Base-by-base conservation (phyloP, 2,888 invertebrate species). In the Lycaena phlaeas region DNA sequence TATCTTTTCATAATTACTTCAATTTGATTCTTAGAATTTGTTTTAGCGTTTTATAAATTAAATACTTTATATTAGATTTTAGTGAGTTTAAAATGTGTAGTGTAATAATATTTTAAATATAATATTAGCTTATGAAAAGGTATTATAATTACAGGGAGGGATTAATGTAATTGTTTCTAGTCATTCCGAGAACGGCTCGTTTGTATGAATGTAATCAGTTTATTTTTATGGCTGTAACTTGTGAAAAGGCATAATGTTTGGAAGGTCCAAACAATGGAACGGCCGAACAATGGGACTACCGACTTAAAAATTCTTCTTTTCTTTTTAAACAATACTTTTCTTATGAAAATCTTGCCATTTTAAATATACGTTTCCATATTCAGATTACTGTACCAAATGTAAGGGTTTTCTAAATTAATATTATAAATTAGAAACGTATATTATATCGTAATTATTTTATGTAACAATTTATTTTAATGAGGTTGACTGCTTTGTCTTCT, bases 201-300 rank as follows among this genome's bases (percentile, higher is more conserved):
- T 66, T 68, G 61, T n/a, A n/a, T 69, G 61, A 63, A 60, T 67
- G 64, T 69, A 69, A 76, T 75, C 68, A 59, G 61, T 43, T 47
- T 43, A 47, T 53, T 56, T 63, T 76, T 75, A 66, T 63, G 66
- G 64, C 64, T 58, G 56, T 58, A 59, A 70, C 70, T 62, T 66
- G 62, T 65, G 56, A 66, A 68, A 68, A 63, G 57, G 66, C 61
- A n/a, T 11, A 10, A 11, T 10, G 27, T 11, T n/a, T n/a, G n/a
- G n/a, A n/a, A n/a, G 2, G 22, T 22, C 77, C 81, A 79, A 81
- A 79, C 81, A 81, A 81, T 81, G 67, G 74, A 40, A 46, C 48
- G 56, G 50, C 63, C 61, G 68, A 55, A 82, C 82, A 82, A 82
- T 82, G 59, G 17, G 17, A 17, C 11, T 12, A 4, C 34, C 17